phyloP scores from a whole-genome alignment of 2,888 invertebrate genomes.

The Uropetala carovei region DNA sequence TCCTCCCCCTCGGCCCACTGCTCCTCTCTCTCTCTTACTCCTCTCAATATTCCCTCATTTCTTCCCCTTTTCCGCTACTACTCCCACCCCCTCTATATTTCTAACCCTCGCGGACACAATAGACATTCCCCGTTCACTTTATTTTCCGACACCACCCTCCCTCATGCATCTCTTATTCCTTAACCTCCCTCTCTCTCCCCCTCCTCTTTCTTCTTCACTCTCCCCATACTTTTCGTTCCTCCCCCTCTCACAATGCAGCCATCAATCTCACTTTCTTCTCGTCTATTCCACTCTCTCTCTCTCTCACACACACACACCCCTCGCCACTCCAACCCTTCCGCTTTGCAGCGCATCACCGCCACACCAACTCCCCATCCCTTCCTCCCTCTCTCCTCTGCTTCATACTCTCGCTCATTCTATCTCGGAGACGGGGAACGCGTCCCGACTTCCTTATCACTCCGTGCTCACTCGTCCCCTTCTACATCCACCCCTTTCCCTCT shows the following conservation, averaged over 20 bases:
- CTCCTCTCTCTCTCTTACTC: too few relatives aligned
- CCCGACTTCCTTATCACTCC: slow-evolving; percentile 9
- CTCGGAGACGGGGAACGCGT: not conserved
- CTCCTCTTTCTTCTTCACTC: not conserved
- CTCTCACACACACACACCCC: not conserved
- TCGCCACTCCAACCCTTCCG: not conserved
- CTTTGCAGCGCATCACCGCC: slow-evolving; percentile 1
- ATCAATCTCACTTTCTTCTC: not conserved
- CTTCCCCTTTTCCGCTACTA: not conserved
- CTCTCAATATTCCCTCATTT: not conserved
- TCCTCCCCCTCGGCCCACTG: not conserved
- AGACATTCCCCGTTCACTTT: not conserved
- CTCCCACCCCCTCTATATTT: not conserved
- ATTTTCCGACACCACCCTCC: not conserved
- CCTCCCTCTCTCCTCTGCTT: not conserved
- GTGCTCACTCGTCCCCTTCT: too few relatives aligned
- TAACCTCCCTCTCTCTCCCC: not conserved
- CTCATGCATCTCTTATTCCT: not conserved
- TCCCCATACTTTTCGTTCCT: not conserved
- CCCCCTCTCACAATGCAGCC: not conserved
- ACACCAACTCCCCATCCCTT: not conserved
- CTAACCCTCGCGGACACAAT: not conserved
- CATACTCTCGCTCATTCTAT: too few relatives aligned
- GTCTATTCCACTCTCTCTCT: not conserved
- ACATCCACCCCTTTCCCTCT: not conserved